Percentiles rank a stretch among this genome's conserved stretches.
phyloP scores from a whole-genome alignment of 2,888 invertebrate species.

The Macrosoma leucophasiata region DNA sequence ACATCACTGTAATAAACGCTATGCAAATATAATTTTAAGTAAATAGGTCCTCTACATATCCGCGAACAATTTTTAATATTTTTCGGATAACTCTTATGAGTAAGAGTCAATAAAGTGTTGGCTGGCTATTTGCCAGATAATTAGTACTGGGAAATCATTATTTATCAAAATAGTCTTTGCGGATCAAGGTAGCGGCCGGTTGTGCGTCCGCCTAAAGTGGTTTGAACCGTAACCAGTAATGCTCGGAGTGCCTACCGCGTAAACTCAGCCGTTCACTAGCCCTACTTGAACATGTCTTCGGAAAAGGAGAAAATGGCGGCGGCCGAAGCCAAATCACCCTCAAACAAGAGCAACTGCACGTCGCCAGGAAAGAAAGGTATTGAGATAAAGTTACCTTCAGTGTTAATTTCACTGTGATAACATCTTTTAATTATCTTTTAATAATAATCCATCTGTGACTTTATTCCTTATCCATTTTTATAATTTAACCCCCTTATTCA shows the following conservation, averaged over 20 bases:
- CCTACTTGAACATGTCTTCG: constrained; percentile 55
- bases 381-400: too few species aligned
- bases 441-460: too few species aligned
- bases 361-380: constrained; percentile 73
- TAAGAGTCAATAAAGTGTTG: constrained; percentile 50
- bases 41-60: constrained; percentile 32
- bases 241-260: constrained; percentile 47
- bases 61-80: constrained; percentile 38
- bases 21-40: constrained; percentile 25
- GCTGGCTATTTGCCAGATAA: constrained; percentile 52
- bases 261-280: constrained; percentile 38
- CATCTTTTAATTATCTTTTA: too few species aligned
- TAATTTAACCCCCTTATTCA: too few species aligned
- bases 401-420: constrained; percentile 2
- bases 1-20: constrained; percentile 24
- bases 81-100: constrained; percentile 37
- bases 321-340: constrained; percentile 62
- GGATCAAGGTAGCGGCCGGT: constrained; percentile 46
- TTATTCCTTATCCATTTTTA: too few species aligned
- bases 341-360: constrained; percentile 66
- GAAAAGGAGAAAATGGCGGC: constrained; percentile 71
- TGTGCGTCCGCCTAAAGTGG: constrained; percentile 29
- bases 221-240: constrained; percentile 45
- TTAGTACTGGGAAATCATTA: constrained; percentile 59
- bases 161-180: constrained; percentile 40